A percentile compares a stretch with the other conserved stretches of the same genome.
Evolutionary conservation across 1,140 invertebrate genomes (phyloP).

Genomic region (Drosophila watanabei): DNA sequence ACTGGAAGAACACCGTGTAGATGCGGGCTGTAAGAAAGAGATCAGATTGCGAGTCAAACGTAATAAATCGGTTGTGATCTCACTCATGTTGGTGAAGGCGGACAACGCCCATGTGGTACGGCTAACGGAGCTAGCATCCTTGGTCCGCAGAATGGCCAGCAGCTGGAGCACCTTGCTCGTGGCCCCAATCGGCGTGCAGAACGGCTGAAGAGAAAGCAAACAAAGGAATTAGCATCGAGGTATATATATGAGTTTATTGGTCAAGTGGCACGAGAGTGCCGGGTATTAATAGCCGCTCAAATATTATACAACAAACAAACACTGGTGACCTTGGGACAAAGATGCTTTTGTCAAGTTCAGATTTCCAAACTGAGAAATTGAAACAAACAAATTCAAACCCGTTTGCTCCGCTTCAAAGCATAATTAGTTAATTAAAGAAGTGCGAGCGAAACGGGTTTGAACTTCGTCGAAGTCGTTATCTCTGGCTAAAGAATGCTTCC

Average conservation of each 20-base stretch:
- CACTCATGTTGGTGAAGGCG: slow-evolving; percentile 90
- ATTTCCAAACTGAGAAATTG: slow-evolving; percentile 1
- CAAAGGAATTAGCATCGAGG: slow-evolving; percentile 10
- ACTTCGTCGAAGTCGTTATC: slow-evolving; percentile 46
- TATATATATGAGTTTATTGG: slow-evolving; percentile 26
- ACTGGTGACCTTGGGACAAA: slow-evolving; percentile 59
- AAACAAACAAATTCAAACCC: slow-evolving; percentile 32
- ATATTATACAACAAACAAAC: slow-evolving; percentile 72
- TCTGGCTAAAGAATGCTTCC: slow-evolving; percentile 8
- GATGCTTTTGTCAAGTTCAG: slow-evolving; percentile 41
- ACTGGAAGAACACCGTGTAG: slow-evolving; percentile 89
- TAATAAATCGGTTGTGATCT: slow-evolving; percentile 71
- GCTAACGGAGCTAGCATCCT: slow-evolving; percentile 89
- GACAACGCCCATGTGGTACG: slow-evolving; percentile 90
- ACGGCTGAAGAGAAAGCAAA: slow-evolving; percentile 86
- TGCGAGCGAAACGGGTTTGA: slow-evolving; percentile 45
- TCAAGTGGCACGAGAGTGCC: slow-evolving; percentile 27
- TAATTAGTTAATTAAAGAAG: slow-evolving; percentile 46
- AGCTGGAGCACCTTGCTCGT: slow-evolving; percentile 90
- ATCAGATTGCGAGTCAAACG: slow-evolving; percentile 14
- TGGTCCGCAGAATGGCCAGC: slow-evolving; percentile 88
- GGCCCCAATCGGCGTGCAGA: slow-evolving; percentile 90
- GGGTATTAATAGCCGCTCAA: slow-evolving; percentile 69
- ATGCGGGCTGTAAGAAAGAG: slow-evolving; percentile 87
- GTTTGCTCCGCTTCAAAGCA: slow-evolving; percentile 39